A percentile compares a stretch with the other conserved stretches of the same genome.
Evolutionary conservation across 2,797 vertebrate genomes (phyloP).

Genomic region (Pteronotus mesoamericanus): DNA sequence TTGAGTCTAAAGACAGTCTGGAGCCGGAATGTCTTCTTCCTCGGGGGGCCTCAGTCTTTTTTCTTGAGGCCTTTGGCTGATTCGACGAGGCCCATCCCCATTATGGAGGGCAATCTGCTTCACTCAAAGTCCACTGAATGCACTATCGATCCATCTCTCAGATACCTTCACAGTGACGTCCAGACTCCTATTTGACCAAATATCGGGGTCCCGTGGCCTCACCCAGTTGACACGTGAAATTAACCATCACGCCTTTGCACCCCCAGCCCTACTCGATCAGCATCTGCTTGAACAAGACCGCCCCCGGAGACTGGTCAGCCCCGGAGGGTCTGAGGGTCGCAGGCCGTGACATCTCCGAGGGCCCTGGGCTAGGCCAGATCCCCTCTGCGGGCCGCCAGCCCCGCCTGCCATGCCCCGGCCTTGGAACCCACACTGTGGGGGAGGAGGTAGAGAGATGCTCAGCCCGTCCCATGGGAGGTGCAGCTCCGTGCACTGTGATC

Average conservation of each 20-base stretch:
- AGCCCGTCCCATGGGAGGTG: fast-evolving
- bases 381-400: too few species aligned
- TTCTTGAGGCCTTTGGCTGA: neutral
- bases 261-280: neutral
- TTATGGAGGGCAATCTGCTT: neutral
- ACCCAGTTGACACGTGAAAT: neutral
- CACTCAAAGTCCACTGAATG: neutral
- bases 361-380: neutral
- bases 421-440: neutral
- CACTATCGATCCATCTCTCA: neutral
- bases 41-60: neutral
- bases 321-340: neutral
- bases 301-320: neutral
- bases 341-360: neutral
- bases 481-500: fast-evolving
- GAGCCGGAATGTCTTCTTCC: neutral
- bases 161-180: neutral
- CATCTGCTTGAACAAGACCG: neutral
- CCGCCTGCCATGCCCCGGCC: fast-evolving
- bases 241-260: neutral
- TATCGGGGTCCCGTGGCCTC: neutral
- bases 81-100: neutral
- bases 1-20: neutral
- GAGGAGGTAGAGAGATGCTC: neutral
- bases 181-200: neutral